phyloP scores from a whole-genome alignment of 2,888 invertebrate species.

The Epirrhoe tristata region DNA sequence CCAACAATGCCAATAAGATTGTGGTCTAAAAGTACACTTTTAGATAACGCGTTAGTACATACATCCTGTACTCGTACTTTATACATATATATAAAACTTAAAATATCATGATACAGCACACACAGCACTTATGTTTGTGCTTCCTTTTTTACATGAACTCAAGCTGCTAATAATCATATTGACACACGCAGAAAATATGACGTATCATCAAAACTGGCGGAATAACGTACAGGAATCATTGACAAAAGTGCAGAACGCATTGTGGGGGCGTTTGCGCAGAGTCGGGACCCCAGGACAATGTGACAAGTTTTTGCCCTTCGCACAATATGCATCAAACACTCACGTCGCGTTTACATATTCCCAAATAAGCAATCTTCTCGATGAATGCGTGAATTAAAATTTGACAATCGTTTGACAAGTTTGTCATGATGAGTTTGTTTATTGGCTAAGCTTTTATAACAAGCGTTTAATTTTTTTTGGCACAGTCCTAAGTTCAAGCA shows the following conservation, averaged over 20 bases:
- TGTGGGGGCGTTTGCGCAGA: conserved; percentile 53
- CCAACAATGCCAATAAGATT: too few species aligned
- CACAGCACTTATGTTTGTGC: neutral
- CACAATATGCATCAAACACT: conserved; percentile 70
- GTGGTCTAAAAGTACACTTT: too few species aligned
- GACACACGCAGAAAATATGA: conserved; percentile 44
- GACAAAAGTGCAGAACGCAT: conserved; percentile 35
- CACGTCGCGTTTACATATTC: conserved; percentile 63
- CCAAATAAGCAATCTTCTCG: conserved; percentile 64
- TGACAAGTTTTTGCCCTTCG: conserved; percentile 72
- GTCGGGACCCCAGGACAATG: conserved; percentile 45
- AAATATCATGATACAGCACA: too few species aligned
- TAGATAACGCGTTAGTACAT: too few species aligned
- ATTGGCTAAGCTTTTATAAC: conserved; percentile 60
- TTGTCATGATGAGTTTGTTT: conserved; percentile 72
- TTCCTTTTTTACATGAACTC: conserved; percentile 12
- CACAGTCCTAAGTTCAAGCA: neutral
- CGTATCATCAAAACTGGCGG: conserved; percentile 50
- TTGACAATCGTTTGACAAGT: conserved; percentile 68
- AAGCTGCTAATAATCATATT: conserved; percentile 30
- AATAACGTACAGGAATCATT: conserved; percentile 38
- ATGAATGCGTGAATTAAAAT: conserved; percentile 66
- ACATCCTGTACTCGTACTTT: too few species aligned
- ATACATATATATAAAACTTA: too few species aligned
- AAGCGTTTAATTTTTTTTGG: conserved; percentile 47